These are phyloP conservation scores for Cynocephalus volans DNA, from an alignment of 2,113 vertebrate species.

Conservation along the genomic window DNA sequence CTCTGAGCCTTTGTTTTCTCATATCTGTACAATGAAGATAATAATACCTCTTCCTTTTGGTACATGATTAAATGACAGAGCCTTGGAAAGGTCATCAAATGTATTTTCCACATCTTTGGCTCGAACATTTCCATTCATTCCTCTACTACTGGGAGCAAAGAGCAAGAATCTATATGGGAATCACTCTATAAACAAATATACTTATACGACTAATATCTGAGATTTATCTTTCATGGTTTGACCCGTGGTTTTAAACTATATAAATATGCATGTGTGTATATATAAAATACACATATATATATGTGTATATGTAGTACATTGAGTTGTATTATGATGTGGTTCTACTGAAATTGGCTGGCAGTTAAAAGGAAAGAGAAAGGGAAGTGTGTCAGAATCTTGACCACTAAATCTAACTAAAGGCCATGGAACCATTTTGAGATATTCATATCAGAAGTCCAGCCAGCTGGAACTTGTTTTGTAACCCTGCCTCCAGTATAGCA, in stretches of 20 bases:
- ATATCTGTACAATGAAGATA: background rate
- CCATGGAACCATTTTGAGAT: conserved; percentile 56
- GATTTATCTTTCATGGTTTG: conserved; percentile 27
- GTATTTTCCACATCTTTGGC: background rate
- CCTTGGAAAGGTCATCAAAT: background rate
- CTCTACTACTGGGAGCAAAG: background rate
- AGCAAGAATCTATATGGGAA: background rate
- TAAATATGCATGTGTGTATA: background rate
- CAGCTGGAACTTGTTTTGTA: conserved; percentile 79
- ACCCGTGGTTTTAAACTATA: background rate
- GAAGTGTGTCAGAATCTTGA: conserved; percentile 69
- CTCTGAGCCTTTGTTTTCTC: background rate
- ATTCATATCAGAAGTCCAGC: conserved; percentile 73
- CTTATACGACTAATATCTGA: conserved; percentile 13
- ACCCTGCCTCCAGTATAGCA: conserved; percentile 61
- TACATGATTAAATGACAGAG: conserved; percentile 8
- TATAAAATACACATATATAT: no score
- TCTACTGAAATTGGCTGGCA: conserved; percentile 67
- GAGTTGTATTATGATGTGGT: conserved; percentile 11
- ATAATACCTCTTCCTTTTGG: background rate
- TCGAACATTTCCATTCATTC: background rate
- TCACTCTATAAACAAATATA: background rate
- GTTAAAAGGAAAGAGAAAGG: conserved; percentile 63
- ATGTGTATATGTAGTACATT: background rate
- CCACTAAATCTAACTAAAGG: conserved; percentile 58